phyloP scores from a whole-genome alignment of 2,888 invertebrate species.

The Bembecia ichneumoniformis region DNA sequence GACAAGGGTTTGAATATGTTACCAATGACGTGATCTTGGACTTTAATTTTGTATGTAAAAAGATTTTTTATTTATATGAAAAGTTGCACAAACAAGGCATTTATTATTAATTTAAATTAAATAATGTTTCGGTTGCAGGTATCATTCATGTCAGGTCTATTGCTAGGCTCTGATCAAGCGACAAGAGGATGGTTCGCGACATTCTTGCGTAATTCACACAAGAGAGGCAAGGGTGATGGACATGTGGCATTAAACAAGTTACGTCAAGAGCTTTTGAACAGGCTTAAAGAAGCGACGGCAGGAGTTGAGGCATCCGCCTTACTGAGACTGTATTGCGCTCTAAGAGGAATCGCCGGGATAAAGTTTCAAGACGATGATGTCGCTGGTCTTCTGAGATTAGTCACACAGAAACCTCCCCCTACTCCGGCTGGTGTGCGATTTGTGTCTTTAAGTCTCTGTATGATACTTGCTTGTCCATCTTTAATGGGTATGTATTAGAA shows the following conservation, averaged over 20 bases:
- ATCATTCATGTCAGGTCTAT: conserved; percentile 88
- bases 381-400: conserved; percentile 82
- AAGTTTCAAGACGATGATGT: conserved; percentile 96
- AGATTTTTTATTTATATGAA: too few relatives aligned
- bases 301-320: conserved; percentile 91
- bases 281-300: conserved; percentile 79
- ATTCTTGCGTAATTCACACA: conserved; percentile 90
- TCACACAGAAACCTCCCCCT: conserved; percentile 90
- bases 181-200: conserved; percentile 94
- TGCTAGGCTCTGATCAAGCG: conserved; percentile 91
- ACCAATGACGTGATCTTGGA: too few relatives aligned
- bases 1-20: too few relatives aligned
- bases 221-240: conserved; percentile 82
- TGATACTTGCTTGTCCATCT: conserved; percentile 94
- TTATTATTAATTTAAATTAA: neutral
- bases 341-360: conserved; percentile 92
- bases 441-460: conserved; percentile 92
- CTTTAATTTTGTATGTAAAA: too few relatives aligned
- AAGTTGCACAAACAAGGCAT: too few relatives aligned
- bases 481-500: conserved; percentile 73
- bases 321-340: conserved; percentile 90
- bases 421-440: conserved; percentile 94
- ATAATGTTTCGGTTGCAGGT: conserved; percentile 54
- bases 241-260: conserved; percentile 77
- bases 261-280: conserved; percentile 81